Percentiles rank a stretch among this genome's conserved stretches.
phyloP scores from a whole-genome alignment of 2,888 invertebrate genomes.

The Eucriotettix oculatus region DNA sequence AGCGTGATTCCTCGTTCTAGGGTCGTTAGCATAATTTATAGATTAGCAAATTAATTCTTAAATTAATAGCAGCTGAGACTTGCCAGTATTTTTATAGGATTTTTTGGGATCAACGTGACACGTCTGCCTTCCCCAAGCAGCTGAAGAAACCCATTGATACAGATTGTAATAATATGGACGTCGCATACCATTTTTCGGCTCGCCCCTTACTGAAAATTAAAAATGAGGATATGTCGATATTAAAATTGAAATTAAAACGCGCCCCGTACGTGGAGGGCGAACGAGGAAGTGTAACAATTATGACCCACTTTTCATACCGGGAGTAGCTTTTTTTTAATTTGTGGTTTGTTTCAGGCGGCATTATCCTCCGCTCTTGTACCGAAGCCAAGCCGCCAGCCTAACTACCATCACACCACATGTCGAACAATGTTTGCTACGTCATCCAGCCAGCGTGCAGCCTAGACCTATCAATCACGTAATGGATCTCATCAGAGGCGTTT shows the following conservation, averaged over 20 bases:
- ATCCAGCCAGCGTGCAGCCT: background rate
- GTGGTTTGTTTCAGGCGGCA: background rate
- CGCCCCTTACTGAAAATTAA: background rate
- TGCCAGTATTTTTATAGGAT: too few species aligned
- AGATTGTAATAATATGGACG: too few species aligned
- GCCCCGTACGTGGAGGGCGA: background rate
- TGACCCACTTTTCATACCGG: background rate
- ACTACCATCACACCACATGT: background rate
- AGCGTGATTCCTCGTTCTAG: too few species aligned
- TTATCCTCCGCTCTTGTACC: background rate
- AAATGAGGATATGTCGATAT: background rate
- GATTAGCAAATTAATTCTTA: too few species aligned
- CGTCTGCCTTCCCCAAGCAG: too few species aligned
- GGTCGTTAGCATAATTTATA: too few species aligned
- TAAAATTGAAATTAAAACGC: background rate
- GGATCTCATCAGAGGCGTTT: background rate
- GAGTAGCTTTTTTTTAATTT: background rate
- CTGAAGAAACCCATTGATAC: too few species aligned
- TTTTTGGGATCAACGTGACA: too few species aligned
- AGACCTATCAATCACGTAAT: background rate
- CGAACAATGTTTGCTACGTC: background rate
- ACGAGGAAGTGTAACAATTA: background rate
- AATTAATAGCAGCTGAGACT: too few species aligned
- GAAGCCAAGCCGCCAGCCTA: background rate
- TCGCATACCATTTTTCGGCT: too few species aligned